Evolutionary conservation across 2,797 vertebrate species (phyloP).

Genomic region (Cheirogaleus major): DNA sequence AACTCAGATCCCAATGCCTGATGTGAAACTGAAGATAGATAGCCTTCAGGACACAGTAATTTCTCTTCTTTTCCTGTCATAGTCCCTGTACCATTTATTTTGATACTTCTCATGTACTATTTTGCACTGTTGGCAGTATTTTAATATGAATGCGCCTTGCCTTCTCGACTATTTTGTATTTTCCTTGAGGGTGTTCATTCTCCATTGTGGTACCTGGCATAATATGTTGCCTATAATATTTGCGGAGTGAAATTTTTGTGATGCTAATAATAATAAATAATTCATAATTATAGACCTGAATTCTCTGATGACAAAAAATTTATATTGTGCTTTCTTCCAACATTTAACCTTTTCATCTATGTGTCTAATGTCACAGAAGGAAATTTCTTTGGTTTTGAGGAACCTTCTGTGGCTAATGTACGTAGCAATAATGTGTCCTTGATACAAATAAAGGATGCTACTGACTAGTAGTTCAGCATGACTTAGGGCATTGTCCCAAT

Average conservation of each 20-base stretch:
- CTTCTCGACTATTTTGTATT: background rate
- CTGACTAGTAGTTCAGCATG: background rate
- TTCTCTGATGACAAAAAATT: constrained; percentile 43
- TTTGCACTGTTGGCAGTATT: background rate
- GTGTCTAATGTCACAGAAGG: background rate
- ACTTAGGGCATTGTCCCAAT: background rate
- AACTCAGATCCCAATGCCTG: background rate
- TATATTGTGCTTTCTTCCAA: background rate
- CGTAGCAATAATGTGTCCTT: background rate
- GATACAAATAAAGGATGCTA: background rate
- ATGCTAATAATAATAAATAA: constrained; percentile 48
- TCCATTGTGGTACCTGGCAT: background rate
- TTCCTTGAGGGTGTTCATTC: background rate
- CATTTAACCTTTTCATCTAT: background rate
- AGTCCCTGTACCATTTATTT: background rate
- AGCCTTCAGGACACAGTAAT: background rate
- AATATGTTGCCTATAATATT: background rate
- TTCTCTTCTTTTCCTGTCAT: background rate
- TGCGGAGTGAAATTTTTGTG: background rate
- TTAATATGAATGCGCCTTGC: background rate
- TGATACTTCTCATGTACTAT: background rate
- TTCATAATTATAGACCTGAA: constrained; percentile 57
- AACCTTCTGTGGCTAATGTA: background rate
- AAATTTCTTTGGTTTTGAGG: constrained; percentile 29
- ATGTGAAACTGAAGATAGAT: background rate